Base-by-base conservation (phyloP, 2,113 vertebrate species). In the Stegostoma tigrinum region DNA sequence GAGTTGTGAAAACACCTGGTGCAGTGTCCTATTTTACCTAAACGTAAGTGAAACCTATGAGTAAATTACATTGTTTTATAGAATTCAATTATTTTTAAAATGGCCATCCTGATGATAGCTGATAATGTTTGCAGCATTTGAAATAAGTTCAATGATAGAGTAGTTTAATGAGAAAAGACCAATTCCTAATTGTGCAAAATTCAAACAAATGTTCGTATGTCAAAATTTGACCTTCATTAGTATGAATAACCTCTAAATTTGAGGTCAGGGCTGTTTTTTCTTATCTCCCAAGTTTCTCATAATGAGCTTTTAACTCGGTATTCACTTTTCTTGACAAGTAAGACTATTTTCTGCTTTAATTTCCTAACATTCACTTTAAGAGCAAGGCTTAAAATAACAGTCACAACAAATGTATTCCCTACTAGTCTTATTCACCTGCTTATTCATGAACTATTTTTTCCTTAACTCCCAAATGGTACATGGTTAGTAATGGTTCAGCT, bases 231-330 rank as follows among this genome's bases (percentile, higher is more conserved):
- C 89, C 34, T 38, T 67, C 61, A 34, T 66, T 64, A 38, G 89
- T 93, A 66, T 93, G 61, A 93, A 93, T 93, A 21, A 93, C 89
- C n/a, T 64, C 89, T 67, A 38, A 93, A 67, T 67, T 34, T n/a
- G n/a, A 93, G 55, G 89, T 66, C 89, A 93, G 61, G 61, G 0
- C 61, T 66, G 15, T 67, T 64, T 93, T 93, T 64, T 61, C 64
- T 93, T n/a, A 93, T 67, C 34, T 93, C 89, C 34, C 89, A 66
- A 93, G 89, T 38, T 93, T 19, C 61, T 23, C 61, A 67, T 34
- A 91, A 66, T 19, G 89, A 61, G 15, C n/a, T 34, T 91, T 66
- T 93, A 66, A 38, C 34, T 64, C 17, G 30, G 27, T n/a, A 64
- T 90, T 55, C 87, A 64, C 52, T n/a, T 90, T 90, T n/a, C 87